These are phyloP conservation scores for Megastigmus dorsalis DNA, from an alignment of 2,888 invertebrate species.

Conservation along the genomic window DNA sequence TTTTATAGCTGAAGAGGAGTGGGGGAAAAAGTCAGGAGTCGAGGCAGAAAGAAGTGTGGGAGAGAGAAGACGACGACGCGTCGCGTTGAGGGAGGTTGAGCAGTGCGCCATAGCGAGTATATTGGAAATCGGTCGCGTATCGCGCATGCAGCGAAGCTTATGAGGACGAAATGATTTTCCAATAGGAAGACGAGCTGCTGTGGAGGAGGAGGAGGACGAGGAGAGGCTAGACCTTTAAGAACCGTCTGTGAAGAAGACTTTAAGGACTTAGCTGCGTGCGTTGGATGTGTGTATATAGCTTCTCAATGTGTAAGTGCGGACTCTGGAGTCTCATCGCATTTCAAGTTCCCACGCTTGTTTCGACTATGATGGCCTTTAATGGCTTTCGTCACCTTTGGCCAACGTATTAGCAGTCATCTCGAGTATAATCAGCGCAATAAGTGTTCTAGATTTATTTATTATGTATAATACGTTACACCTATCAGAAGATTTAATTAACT, in stretches of 20 bases:
- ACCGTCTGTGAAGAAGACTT: constrained; percentile 39
- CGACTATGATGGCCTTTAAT: neutral
- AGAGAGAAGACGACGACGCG: neutral
- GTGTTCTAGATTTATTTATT: neutral
- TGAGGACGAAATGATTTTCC: constrained; percentile 62
- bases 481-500: too few species aligned
- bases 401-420: constrained; percentile 39
- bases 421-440: neutral
- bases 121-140: constrained; percentile 59
- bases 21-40: neutral
- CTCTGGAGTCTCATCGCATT: too few species aligned
- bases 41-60: neutral
- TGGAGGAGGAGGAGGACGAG: too few species aligned
- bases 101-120: constrained; percentile 45
- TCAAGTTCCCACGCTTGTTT: too few species aligned
- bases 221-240: constrained; percentile 17
- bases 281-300: too few species aligned
- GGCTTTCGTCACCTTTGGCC: constrained; percentile 6
- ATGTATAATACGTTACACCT: too few species aligned
- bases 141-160: constrained; percentile 52
- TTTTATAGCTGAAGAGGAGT: constrained; percentile 5
- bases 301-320: too few species aligned
- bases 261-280: constrained; percentile 4
- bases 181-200: constrained; percentile 59
- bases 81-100: neutral